Evolutionary conservation across 2,888 invertebrate species (phyloP).

Genomic region (Fissipunctia ypsillon): DNA sequence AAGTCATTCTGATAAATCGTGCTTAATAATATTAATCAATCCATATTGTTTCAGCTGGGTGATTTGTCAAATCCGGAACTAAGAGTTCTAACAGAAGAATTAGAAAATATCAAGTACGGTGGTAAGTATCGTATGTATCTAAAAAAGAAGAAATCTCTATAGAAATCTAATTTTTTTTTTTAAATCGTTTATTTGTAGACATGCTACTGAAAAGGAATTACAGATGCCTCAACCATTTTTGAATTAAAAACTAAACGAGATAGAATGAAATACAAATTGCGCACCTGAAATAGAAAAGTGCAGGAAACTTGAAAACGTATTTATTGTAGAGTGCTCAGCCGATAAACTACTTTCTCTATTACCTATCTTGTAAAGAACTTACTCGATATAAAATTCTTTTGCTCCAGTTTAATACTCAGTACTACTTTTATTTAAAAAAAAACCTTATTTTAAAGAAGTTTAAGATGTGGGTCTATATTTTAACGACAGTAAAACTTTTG

Average conservation of each 20-base stretch:
- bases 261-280: slow-evolving; percentile 4
- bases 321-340: slow-evolving; percentile 33
- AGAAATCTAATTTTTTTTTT: too few relatives aligned
- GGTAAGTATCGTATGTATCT: slow-evolving; percentile 88
- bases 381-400: slow-evolving; percentile 49
- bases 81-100: slow-evolving; percentile 96
- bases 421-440: slow-evolving; percentile 20
- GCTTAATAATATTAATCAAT: slow-evolving; percentile 5
- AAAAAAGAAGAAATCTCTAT: too few relatives aligned
- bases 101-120: slow-evolving; percentile 97
- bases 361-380: slow-evolving; percentile 62
- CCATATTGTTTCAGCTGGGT: slow-evolving; percentile 93
- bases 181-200: neutral
- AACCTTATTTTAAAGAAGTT: neutral
- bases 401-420: slow-evolving; percentile 26
- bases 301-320: slow-evolving; percentile 39
- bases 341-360: slow-evolving; percentile 47
- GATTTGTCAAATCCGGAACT: slow-evolving; percentile 97
- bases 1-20: neutral
- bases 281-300: slow-evolving; percentile 19
- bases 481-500: too few relatives aligned
- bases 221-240: neutral
- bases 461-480: neutral
- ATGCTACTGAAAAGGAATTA: neutral
- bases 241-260: slow-evolving; percentile 11